Base-by-base conservation (phyloP, 2,113 vertebrate species). In the Corapipo altera region DNA sequence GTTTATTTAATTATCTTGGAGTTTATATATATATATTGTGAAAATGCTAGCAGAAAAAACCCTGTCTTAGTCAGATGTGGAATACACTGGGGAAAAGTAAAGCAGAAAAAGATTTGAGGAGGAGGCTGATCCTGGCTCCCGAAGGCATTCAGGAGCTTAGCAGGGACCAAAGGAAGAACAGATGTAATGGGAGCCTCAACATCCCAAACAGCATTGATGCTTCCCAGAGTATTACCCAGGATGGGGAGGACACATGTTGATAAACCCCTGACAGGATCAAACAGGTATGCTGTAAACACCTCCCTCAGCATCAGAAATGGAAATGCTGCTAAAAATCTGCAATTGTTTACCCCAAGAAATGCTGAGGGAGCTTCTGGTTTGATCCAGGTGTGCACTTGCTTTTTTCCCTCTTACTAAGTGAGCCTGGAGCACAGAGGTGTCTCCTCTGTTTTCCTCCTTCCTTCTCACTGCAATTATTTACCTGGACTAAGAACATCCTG, bases 1-100 rank as follows among this genome's bases (percentile, higher is more conserved):
- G 97, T 96, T 98, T 97, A 96, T 98, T 97, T 97, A 98, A 98
- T 98, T 97, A 98, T 66, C 30, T 28, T 79, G 39, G 95, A 96
- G 89, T 97, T 97, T 97, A 94, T 96, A 76, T 91, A 95, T 91
- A 95, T 94, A 81, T 86, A 97, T 96, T 88, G 94, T 72, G 95
- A 88, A 95, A 96, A 96, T 91, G 85, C 93, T 86, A 96, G 94
- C 89, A 96, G 95, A 90, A 96, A 88, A 64, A 93, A 97, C 96
- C 96, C 48, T 24, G 8, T 75, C 85, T 95, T 79, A 95, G 64
- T 73, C 26, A 80, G 73, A 96, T 52, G 46, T 27, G 22, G 57
- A 82, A 22, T 28, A n/a, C 72, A 26, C 11, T 18, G 27, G 30
- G 72, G 41, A 77, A 88, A 77, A 87, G 57, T 2, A 6, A 78